Evolutionary conservation across 2,113 vertebrate species (phyloP).

Genomic region (Urocolius indicus): DNA sequence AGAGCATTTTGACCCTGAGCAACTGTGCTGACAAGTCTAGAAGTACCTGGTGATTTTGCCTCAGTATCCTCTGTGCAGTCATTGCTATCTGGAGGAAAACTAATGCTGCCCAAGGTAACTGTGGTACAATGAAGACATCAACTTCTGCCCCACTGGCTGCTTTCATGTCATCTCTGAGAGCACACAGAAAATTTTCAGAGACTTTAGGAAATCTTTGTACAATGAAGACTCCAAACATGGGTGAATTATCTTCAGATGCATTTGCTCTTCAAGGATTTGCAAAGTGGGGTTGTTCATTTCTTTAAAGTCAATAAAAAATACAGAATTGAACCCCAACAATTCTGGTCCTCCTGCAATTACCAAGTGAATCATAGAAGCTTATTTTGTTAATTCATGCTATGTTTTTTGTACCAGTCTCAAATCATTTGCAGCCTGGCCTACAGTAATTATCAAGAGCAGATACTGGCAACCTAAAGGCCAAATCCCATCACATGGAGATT

Average conservation of each 20-base stretch:
- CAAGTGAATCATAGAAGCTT: background rate
- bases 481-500: background rate
- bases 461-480: background rate
- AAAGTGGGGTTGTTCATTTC: background rate
- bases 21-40: background rate
- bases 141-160: background rate
- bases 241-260: background rate
- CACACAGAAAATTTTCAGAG: background rate
- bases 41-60: background rate
- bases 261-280: background rate
- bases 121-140: background rate
- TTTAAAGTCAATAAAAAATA: background rate
- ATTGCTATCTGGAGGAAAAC: background rate
- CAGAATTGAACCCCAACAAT: background rate
- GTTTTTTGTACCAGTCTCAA: background rate
- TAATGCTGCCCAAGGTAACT: background rate
- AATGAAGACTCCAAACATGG: background rate
- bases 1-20: background rate
- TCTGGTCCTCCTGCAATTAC: background rate
- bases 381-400: background rate
- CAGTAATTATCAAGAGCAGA: background rate
- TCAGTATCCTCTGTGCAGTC: background rate
- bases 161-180: background rate
- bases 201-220: background rate
- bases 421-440: background rate